A percentile compares a stretch with the other conserved stretches of the same genome.
phyloP scores from a whole-genome alignment of 2,797 vertebrate genomes.

The Nannoperca australis region DNA sequence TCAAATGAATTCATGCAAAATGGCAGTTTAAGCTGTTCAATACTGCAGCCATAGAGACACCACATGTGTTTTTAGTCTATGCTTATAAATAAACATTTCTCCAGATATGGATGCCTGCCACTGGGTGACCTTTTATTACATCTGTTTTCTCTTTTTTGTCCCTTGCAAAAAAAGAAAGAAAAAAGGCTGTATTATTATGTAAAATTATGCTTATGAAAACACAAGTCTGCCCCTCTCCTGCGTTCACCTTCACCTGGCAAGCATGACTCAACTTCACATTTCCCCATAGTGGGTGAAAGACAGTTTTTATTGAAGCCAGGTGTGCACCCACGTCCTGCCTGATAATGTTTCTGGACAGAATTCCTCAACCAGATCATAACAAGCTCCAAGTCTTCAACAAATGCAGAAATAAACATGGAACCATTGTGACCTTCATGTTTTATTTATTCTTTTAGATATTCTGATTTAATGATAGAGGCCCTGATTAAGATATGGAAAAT shows the following conservation, averaged over 20 bases:
- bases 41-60: conserved; percentile 60
- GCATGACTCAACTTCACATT: conserved; percentile 84
- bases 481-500: conserved; percentile 24
- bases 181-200: conserved; percentile 85
- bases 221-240: conserved; percentile 80
- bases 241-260: conserved; percentile 87
- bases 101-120: conserved; percentile 85
- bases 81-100: conserved; percentile 87
- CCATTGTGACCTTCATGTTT: conserved; percentile 31
- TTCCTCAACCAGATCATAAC: conserved; percentile 73
- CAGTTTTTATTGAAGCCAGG: conserved; percentile 87
- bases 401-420: conserved; percentile 45
- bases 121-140: conserved; percentile 87
- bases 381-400: conserved; percentile 52
- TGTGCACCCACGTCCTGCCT: conserved; percentile 72
- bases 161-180: conserved; percentile 55
- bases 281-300: conserved; percentile 73
- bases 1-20: conserved; percentile 72
- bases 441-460: conserved; percentile 10
- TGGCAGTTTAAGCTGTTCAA: conserved; percentile 62
- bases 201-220: conserved; percentile 91
- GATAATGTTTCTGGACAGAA: conserved; percentile 68
- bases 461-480: conserved; percentile 35
- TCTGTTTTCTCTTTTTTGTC: conserved; percentile 88
- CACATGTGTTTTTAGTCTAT: conserved; percentile 85